Base-by-base conservation (phyloP, 2,797 vertebrate species). In the Bucorvus abyssinicus region DNA sequence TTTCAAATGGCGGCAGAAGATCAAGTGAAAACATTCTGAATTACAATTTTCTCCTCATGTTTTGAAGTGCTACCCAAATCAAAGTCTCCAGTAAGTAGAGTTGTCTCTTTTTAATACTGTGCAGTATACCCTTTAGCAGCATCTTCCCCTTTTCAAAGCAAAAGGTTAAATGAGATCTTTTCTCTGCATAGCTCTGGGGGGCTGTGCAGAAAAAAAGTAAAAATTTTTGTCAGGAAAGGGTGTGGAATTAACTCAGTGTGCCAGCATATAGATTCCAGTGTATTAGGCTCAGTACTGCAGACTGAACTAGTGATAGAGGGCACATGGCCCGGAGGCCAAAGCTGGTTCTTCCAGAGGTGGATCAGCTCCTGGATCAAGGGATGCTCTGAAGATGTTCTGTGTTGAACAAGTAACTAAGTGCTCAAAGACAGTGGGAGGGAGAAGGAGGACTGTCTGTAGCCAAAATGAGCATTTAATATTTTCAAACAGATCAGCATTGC, bases 221-320 rank as follows among this genome's bases (percentile, higher is more conserved):
- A 69, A 88, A 18, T 15, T 1, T 26, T 88, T 88, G 76, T 78
- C 20, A 44, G 55, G 65, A 86, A 76, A 52, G 59, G 65, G 18
- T 26, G 52, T 67, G 26, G n/a, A 70, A 76, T 70, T 34, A 34
- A 26, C 11, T 76, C 42, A 52, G 32, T 2, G 2, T 17, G 22
- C n/a, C 30, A 40, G 52, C 30, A 32, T 12, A 17, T 9, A 67
- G 18, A 17, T 3, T 38, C 15, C 30, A 12, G 4, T 1, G 3
- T 29, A 17, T 12, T 32, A 49, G 12, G 45, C 59, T 71, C 21
- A 44, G 45, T 34, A n/a, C 9, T 1, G 0, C 17, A 40, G 32
- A 44, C 19, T 0, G 0, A 61, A 59, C 29, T 14, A 65, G 5
- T 1, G 1, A 49, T 1, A 17, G 70, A 60, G 50, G 14, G 67